phyloP scores from a whole-genome alignment of 2,797 vertebrate species.

The Dallia pectoralis region DNA sequence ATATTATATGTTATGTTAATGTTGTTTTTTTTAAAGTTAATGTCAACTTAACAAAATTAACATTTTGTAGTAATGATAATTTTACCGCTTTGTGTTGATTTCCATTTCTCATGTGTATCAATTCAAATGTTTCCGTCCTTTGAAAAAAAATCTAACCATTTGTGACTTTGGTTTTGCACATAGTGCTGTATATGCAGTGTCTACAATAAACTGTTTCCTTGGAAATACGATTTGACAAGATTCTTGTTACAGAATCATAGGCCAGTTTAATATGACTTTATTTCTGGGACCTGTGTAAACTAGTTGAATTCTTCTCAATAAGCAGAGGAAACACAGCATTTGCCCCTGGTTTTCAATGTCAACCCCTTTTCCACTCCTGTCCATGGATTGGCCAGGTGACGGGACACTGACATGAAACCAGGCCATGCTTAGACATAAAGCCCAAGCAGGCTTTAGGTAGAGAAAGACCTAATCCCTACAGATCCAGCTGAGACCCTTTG shows the following conservation, averaged over 20 bases:
- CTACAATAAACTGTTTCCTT: slow-evolving; percentile 66
- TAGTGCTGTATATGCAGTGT: slow-evolving; percentile 63
- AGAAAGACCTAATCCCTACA: slow-evolving; percentile 33
- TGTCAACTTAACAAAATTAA: slow-evolving; percentile 56
- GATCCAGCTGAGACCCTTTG: slow-evolving; percentile 31
- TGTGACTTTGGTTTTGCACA: slow-evolving; percentile 64
- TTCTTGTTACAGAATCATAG: neutral
- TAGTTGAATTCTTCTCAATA: slow-evolving; percentile 30
- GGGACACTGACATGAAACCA: slow-evolving; percentile 26
- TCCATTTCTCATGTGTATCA: slow-evolving; percentile 58
- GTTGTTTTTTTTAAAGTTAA: slow-evolving; percentile 61
- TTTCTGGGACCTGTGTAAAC: neutral
- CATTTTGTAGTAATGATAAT: slow-evolving; percentile 56
- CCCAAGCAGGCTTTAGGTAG: slow-evolving; percentile 36
- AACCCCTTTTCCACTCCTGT: slow-evolving; percentile 12
- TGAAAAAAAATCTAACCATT: slow-evolving; percentile 58
- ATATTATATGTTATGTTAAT: slow-evolving; percentile 57
- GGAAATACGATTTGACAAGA: slow-evolving; percentile 40
- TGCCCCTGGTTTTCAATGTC: slow-evolving; percentile 12
- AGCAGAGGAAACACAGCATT: slow-evolving; percentile 39
- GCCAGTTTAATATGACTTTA: neutral
- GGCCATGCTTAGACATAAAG: slow-evolving; percentile 39
- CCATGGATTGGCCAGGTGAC: slow-evolving; percentile 17
- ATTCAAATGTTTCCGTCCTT: slow-evolving; percentile 56
- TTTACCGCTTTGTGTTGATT: slow-evolving; percentile 57